Evolutionary conservation across 2,113 vertebrate species (phyloP), one percentile per base, ranked within the genome.

Genomic region (Poeciliopsis occidentalis): DNA sequence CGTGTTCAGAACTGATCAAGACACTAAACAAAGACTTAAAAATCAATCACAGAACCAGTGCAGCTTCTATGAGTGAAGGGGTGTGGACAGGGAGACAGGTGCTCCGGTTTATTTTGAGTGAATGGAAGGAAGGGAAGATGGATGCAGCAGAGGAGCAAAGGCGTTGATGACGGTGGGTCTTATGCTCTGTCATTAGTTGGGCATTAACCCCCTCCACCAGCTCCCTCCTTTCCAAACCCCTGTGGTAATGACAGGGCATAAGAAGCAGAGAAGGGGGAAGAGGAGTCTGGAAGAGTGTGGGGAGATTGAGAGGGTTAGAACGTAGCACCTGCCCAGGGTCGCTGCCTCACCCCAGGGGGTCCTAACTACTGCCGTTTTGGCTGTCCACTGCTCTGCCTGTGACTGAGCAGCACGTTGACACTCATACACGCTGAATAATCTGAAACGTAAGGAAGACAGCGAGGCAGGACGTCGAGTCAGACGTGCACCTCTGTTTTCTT

Each of bases 161-260:
- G 83, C 83, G 64, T 75, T 82, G 85, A 87, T 89, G 85, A 85
- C 8, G 73, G 78, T 86, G 83, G 78, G 85, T 84, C 85, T 87
- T 81, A 85, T 84, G 91, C 87, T 84, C 92, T 86, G 91, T 95
- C 90, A 95, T 95, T 95, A 95, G 93, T 91, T 90, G 93, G 91
- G 93, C 88, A 93, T 94, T 94, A 94, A 89, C 89, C 87, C 89
- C 92, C 85, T 12, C 80, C 88, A 37, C 34, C 34, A 34, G 34
- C 8, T 34, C 34, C 92, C 84, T 78, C 88, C 75, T 83, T 78
- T 77, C 78, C 87, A 85, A 76, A 72, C 84, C 62, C 79, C 75
- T 83, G 69, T 76, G 75, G 88, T 95, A 94, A 94, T 95, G 89
- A 94, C 93, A 88, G 89, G 89, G 86, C 83, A 83, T 86, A 85